Conservation (phyloP, 2,113 vertebrate species). For the Corydoras maculifer region DNA sequence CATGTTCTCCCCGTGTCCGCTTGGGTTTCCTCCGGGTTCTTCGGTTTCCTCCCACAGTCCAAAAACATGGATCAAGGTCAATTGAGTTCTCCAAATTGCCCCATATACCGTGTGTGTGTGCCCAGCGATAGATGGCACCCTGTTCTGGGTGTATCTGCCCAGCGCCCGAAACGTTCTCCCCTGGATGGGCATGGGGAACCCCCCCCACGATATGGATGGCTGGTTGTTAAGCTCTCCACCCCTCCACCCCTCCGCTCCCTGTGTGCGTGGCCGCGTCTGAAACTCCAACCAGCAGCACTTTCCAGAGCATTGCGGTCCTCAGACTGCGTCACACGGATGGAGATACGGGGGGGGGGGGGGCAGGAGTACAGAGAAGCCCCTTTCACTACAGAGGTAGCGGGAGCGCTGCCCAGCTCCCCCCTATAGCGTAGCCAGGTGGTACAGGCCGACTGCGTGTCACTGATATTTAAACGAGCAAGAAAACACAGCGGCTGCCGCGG, state of each 20-base stretch:
- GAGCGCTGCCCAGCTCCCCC: conserved; percentile 41
- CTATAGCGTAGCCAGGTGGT: conserved; percentile 53
- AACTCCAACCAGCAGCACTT: conserved; percentile 26
- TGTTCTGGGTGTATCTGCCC: no score
- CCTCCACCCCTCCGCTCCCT: background rate
- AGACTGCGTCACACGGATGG: background rate
- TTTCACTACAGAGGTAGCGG: conserved; percentile 3
- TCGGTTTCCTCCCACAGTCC: no score
- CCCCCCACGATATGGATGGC: background rate
- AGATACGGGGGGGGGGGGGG: conserved; percentile 10
- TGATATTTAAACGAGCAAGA: conserved; percentile 67
- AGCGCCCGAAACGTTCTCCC: no score
- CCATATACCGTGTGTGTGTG: no score
- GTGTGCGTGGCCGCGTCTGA: background rate
- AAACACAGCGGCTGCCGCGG: conserved; percentile 61
- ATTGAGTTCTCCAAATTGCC: no score
- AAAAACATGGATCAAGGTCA: no score
- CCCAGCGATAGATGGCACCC: no score
- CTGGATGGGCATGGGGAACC: no score
- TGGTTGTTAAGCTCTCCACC: background rate
- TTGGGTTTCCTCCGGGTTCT: no score
- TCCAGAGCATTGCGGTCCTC: conserved; percentile 23
- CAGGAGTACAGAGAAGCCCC: background rate
- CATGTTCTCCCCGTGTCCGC: no score
- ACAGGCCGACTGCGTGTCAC: conserved; percentile 66